These are phyloP conservation scores for Metopolophium dirhodum DNA, from an alignment of 1,140 invertebrate genomes.

Conservation along the genomic window DNA sequence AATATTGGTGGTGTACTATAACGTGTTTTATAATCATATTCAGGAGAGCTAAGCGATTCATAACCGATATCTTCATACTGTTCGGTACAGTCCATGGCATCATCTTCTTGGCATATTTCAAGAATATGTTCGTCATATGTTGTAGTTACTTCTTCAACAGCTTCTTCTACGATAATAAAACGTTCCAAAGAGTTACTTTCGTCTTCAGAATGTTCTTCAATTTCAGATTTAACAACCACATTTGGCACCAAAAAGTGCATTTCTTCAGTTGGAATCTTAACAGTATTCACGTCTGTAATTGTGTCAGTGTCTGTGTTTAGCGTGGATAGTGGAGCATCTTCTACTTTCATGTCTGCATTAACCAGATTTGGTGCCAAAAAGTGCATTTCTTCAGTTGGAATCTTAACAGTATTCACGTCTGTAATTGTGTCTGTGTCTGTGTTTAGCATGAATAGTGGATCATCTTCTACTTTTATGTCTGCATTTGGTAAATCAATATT, in stretches of 20 bases:
- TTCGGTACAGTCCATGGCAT: constrained; percentile 21
- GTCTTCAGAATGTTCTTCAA: constrained; percentile 36
- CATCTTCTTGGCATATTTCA: constrained; percentile 45
- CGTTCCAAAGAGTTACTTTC: constrained; percentile 31
- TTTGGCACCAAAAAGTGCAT: background rate
- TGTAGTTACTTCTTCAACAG: constrained; percentile 49
- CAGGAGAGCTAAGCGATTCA: constrained; percentile 52
- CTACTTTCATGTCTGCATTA: background rate
- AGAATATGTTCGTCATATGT: constrained; percentile 49
- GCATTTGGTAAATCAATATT: constrained; percentile 27
- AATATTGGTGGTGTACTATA: background rate
- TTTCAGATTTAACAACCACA: background rate
- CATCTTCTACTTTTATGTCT: background rate
- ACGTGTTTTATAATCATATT: constrained; percentile 46
- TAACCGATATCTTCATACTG: constrained; percentile 49
- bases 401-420: background rate
- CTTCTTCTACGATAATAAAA: constrained; percentile 52
- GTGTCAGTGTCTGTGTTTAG: constrained; percentile 46
- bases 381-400: constrained; percentile 9
- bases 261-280: constrained; percentile 23
- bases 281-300: background rate
- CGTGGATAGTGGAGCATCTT: background rate
- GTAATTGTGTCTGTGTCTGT: constrained; percentile 6
- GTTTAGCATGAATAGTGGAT: background rate
- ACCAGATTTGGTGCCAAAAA: background rate